A percentile compares a stretch with the other conserved stretches of the same genome.
phyloP scores from a whole-genome alignment of 2,888 invertebrate genomes.

The Incurvaria masculella region DNA sequence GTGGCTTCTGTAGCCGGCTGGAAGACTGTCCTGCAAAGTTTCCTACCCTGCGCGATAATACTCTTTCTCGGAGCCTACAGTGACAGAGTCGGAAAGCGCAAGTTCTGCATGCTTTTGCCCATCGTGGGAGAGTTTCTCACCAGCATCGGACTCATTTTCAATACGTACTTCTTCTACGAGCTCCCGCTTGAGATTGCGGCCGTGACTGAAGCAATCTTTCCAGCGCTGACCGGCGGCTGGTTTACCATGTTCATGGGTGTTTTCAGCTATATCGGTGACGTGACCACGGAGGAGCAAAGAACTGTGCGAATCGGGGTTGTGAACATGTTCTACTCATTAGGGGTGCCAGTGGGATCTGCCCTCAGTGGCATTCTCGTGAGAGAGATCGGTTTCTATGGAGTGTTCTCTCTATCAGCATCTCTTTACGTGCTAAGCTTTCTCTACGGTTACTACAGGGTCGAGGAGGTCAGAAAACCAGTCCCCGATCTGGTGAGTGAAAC shows the following conservation, averaged over 20 bases:
- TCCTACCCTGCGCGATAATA: constrained; percentile 73
- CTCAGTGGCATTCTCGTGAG: constrained; percentile 75
- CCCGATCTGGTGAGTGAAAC: constrained; percentile 32
- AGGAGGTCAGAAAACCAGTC: constrained; percentile 58
- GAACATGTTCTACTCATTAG: constrained; percentile 84
- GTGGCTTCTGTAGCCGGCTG: constrained; percentile 81
- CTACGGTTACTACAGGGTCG: constrained; percentile 69
- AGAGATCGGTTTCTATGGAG: constrained; percentile 78
- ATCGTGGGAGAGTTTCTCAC: constrained; percentile 78
- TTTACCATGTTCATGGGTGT: constrained; percentile 89
- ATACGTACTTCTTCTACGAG: constrained; percentile 76
- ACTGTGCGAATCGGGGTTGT: constrained; percentile 84
- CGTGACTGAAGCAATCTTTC: constrained; percentile 76
- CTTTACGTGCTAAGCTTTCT: constrained; percentile 72
- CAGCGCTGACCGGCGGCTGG: constrained; percentile 81
- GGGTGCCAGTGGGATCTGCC: constrained; percentile 87
- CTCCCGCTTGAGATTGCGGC: constrained; percentile 79
- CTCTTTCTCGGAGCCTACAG: constrained; percentile 81
- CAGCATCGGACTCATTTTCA: constrained; percentile 72
- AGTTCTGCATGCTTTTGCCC: constrained; percentile 80
- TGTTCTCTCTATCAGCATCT: constrained; percentile 72
- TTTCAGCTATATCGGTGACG: constrained; percentile 86
- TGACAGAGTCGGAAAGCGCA: constrained; percentile 64
- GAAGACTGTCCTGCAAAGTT: constrained; percentile 82
- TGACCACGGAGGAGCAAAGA: constrained; percentile 78